Base-by-base conservation (phyloP, 2,113 vertebrate genomes). In the Apodemus speciosus region DNA sequence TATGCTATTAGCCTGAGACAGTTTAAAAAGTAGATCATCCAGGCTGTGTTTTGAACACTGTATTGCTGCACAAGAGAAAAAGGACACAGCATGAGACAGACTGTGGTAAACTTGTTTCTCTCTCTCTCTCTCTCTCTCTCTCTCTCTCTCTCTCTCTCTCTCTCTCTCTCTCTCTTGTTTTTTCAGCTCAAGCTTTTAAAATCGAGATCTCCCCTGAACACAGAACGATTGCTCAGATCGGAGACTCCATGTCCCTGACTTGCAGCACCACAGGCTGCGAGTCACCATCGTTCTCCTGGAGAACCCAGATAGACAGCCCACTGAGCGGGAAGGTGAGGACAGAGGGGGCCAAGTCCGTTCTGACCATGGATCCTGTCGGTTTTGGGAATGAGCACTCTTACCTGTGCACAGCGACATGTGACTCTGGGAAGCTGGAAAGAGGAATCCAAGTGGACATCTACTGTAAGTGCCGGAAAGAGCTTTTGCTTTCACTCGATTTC, bases 201-300 rank as follows among this genome's bases (percentile, higher is more conserved):
- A 73, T 97, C 0, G 89, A 96, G 71, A 94, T 71, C 10, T 90
- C 14, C 32, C 96, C 96, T 30, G 77, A 92, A 18, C 20, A 8
- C 56, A 93, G 3, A 25, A 43, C 46, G 2, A 7, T 96, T 2
- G 95, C 95, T 80, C 95, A 95, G 56, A 96, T 98, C 80, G 98
- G 98, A 51, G 90, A 88, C 43, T 81, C 79, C 0, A 10, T 98
- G 6, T 21, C 76, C 3, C 92, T 98, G 85, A 98, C 91, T 1
- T 98, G 98, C 90, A 97, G 88, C 16, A 89, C 96, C 9, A 95
- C 64, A 1, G 98, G 89, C 91, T 98, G 98, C 30, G 92, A 90
- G 49, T 88, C 96, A 2, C 98, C 98, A 0, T 20, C 53, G 0
- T 98, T 98, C 96, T 98, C 96, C 13, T 98, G 98, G 98, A 97